A percentile compares a stretch with the other conserved stretches of the same genome.
phyloP scores from a whole-genome alignment of 2,113 vertebrate species.

The Steatornis caripensis region DNA sequence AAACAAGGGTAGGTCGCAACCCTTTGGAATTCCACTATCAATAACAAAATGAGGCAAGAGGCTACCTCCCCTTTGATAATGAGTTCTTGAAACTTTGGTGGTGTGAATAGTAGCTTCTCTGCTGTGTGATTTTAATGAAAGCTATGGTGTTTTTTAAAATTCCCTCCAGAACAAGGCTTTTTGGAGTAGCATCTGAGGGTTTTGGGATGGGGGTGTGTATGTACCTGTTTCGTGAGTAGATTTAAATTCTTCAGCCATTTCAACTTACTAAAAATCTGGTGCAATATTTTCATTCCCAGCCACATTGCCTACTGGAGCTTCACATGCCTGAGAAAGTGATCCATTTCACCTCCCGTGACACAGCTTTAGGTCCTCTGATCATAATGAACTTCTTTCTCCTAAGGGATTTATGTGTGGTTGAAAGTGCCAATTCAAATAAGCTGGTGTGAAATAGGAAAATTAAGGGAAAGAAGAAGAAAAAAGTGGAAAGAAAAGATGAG shows the following conservation, averaged over 20 bases:
- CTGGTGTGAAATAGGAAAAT: background rate
- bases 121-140: background rate
- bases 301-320: background rate
- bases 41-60: background rate
- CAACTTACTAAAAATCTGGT: background rate
- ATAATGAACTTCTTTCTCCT: background rate
- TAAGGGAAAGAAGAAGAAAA: background rate
- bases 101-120: background rate
- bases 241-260: background rate
- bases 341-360: background rate
- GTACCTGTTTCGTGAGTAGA: background rate
- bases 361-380: background rate
- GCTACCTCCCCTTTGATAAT: background rate
- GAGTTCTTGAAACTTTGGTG: background rate
- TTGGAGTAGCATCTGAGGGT: background rate
- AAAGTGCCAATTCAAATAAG: background rate
- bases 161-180: background rate
- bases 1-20: background rate
- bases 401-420: background rate
- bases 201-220: background rate
- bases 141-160: background rate
- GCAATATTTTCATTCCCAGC: background rate
- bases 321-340: background rate
- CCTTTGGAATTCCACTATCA: background rate
- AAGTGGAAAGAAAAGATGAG: background rate